These are phyloP conservation scores for Apostichopus leukothele DNA, from an alignment of 53 echinoderm and acorn worm species.

Conservation along the genomic window DNA sequence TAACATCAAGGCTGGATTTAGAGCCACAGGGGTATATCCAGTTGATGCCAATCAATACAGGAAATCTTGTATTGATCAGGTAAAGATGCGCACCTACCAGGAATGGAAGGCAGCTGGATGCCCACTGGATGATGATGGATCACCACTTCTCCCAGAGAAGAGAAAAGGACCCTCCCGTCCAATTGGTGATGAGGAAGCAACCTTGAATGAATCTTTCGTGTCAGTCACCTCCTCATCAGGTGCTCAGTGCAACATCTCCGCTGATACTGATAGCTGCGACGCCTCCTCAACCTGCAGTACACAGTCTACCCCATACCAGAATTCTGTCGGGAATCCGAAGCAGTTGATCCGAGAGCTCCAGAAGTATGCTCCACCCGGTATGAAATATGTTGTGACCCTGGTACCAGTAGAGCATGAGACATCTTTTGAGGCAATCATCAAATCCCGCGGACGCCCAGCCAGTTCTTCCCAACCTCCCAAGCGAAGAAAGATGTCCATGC, in stretches of 20 bases:
- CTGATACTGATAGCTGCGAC: conserved; percentile 5
- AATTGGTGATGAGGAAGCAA: not conserved
- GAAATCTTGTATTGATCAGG: no score
- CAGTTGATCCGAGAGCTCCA: conserved; percentile 1
- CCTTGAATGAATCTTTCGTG: not conserved
- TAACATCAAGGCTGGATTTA: not conserved
- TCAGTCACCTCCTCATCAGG: not conserved
- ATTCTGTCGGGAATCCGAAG: conserved; percentile 7
- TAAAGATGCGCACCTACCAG: no score
- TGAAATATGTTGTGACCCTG: conserved; percentile 18
- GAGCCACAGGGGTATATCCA: not conserved
- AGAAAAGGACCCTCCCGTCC: not conserved
- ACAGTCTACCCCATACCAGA: not conserved
- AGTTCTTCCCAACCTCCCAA: no score
- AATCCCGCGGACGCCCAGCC: conserved; percentile 2
- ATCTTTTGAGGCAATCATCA: conserved; percentile 8
- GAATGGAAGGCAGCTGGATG: not conserved
- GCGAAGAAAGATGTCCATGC: not conserved
- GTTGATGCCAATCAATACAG: not conserved
- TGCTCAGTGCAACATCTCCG: not conserved
- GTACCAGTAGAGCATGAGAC: not conserved
- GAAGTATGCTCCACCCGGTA: conserved; percentile 5
- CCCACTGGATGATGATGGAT: not conserved
- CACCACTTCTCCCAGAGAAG: not conserved
- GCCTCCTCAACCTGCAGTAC: not conserved